Evolutionary conservation across 2,888 invertebrate species (phyloP).

Genomic region (Crioceris asparagi): DNA sequence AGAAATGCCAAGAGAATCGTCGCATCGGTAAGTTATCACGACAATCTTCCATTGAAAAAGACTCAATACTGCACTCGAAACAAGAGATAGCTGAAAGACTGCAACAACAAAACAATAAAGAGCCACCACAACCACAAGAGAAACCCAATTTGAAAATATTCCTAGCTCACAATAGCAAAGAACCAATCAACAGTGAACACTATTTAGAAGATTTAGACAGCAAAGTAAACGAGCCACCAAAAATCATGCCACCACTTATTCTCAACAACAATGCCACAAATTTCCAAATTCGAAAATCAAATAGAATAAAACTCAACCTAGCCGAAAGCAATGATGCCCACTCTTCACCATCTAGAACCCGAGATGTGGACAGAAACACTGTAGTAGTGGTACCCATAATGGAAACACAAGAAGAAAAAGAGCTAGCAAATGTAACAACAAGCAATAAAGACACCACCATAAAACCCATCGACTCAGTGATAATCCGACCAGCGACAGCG

Average conservation of each 20-base stretch:
- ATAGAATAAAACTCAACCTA: conserved; percentile 10
- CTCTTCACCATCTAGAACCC: conserved; percentile 8
- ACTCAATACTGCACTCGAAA: conserved; percentile 33
- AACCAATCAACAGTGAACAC: conserved; percentile 10
- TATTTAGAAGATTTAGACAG: conserved; percentile 6
- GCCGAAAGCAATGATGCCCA: conserved; percentile 5
- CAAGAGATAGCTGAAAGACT: conserved; percentile 40
- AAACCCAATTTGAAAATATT: conserved; percentile 52
- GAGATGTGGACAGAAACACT: conserved; percentile 14
- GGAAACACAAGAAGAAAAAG: conserved; percentile 14
- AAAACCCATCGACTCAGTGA: conserved; percentile 20
- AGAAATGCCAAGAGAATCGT: conserved; percentile 29
- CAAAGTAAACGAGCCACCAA: conserved; percentile 15
- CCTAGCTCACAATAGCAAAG: conserved; percentile 42
- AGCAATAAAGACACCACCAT: conserved; percentile 3
- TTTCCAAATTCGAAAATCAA: conserved; percentile 20
- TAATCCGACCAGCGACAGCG: conserved; percentile 32
- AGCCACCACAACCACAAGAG: conserved; percentile 14
- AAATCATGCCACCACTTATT: conserved; percentile 22
- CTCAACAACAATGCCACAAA: conserved; percentile 14
- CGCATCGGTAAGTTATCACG: conserved; percentile 24
- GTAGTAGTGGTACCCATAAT: conserved; percentile 29
- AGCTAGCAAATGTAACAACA: neutral
- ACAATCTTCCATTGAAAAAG: conserved; percentile 29
- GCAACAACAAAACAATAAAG: conserved; percentile 22